Evolutionary conservation across 2,797 vertebrate species (phyloP).

Genomic region (Danio tinwini): DNA sequence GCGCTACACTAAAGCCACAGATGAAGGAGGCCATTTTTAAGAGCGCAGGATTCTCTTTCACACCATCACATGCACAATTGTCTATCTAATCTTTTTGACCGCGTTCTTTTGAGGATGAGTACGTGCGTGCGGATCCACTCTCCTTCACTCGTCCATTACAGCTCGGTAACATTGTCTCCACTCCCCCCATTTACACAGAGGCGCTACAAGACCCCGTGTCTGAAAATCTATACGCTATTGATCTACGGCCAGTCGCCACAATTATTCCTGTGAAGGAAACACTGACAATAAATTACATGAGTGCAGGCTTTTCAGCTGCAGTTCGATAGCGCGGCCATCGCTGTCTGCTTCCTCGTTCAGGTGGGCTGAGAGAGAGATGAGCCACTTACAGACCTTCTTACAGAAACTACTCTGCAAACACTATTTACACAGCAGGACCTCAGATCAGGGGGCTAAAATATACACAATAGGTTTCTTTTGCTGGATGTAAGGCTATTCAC

Average conservation of each 20-base stretch:
- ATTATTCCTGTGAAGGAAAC: constrained; percentile 95
- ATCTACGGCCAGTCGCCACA: constrained; percentile 91
- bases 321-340: constrained; percentile 78
- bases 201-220: constrained; percentile 90
- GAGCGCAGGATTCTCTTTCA: neutral
- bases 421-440: constrained; percentile 22
- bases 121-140: constrained; percentile 40
- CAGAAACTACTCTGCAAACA: neutral
- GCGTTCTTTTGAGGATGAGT: constrained; percentile 11
- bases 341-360: constrained; percentile 53
- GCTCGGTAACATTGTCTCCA: constrained; percentile 88
- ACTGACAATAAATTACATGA: constrained; percentile 93
- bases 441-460: neutral
- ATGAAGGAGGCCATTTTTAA: constrained; percentile 39
- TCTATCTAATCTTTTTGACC: constrained; percentile 34
- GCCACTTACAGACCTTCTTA: constrained; percentile 28
- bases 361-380: constrained; percentile 37
- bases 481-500: neutral
- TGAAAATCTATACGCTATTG: constrained; percentile 91
- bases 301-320: constrained; percentile 88
- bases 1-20: constrained; percentile 24
- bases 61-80: constrained; percentile 16
- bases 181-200: constrained; percentile 88
- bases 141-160: constrained; percentile 87
- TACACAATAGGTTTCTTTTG: neutral